A percentile compares a stretch with the other conserved stretches of the same genome.
Conservation (phyloP, 2,113 vertebrate genomes). For the Grammomys surdaster region DNA sequence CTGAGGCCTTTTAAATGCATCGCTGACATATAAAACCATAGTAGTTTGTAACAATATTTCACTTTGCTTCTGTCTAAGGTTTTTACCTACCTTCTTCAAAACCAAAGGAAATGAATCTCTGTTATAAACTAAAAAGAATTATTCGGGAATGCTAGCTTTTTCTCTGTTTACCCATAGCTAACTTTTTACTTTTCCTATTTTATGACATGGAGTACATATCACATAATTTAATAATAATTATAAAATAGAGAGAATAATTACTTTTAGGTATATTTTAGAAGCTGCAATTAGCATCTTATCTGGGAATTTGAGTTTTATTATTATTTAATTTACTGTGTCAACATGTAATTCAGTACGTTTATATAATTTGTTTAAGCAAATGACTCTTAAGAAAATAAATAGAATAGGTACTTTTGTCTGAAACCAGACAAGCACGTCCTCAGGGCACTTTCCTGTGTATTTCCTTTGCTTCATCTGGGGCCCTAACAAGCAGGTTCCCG, state of each 20-base stretch:
- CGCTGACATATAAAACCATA: not conserved
- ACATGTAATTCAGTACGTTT: conserved; percentile 80
- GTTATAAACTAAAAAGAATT: not conserved
- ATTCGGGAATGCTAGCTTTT: not conserved
- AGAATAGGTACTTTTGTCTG: conserved; percentile 78
- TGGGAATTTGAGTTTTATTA: conserved; percentile 75
- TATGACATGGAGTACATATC: conserved; percentile 39
- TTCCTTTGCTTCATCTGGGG: conserved; percentile 58
- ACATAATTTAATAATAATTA: conserved; percentile 80
- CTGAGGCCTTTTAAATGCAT: not conserved
- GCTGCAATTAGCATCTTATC: conserved; percentile 78
- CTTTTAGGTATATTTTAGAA: conserved; percentile 77
- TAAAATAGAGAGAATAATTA: conserved; percentile 78
- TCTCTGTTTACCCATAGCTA: conserved; percentile 17
- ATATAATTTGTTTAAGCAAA: conserved; percentile 83
- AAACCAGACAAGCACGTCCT: conserved; percentile 75
- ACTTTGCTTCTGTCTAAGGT: not conserved
- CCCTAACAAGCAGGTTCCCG: conserved; percentile 12
- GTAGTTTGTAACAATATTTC: not conserved
- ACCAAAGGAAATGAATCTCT: not conserved
- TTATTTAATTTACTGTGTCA: conserved; percentile 81
- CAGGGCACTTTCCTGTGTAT: conserved; percentile 61
- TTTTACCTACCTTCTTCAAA: not conserved
- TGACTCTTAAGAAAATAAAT: conserved; percentile 82
- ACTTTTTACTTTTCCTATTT: conserved; percentile 56